Conservation (phyloP, 2,113 vertebrate genomes). For the Ptychochromis oligacanthus region DNA sequence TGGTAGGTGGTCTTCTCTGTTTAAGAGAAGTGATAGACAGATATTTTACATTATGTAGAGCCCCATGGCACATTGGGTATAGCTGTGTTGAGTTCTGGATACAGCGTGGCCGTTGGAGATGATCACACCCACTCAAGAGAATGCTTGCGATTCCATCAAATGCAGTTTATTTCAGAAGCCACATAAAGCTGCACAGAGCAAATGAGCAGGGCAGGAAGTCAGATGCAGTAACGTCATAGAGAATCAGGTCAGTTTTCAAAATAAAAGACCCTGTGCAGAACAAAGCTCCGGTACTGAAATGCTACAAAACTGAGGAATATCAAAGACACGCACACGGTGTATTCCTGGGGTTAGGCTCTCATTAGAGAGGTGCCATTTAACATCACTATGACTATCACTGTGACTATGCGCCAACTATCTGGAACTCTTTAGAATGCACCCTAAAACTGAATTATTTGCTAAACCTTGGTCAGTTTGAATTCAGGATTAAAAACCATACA, state of each 20-base stretch:
- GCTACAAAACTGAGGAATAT: no score
- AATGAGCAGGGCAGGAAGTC: neutral
- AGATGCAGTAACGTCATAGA: neutral
- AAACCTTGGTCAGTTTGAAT: neutral
- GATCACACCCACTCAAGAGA: neutral
- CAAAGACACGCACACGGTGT: neutral
- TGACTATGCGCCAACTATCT: no score
- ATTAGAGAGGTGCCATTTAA: no score
- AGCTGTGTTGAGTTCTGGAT: no score
- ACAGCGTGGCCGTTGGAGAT: no score
- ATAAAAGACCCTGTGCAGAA: neutral
- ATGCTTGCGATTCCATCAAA: neutral
- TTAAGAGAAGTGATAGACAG: neutral
- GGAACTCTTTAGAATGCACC: neutral
- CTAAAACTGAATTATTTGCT: neutral
- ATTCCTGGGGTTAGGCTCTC: neutral
- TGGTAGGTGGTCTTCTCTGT: no score
- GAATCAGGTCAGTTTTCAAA: neutral
- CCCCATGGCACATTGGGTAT: no score
- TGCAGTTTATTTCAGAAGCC: neutral
- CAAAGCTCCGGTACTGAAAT: neutral
- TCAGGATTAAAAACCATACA: neutral
- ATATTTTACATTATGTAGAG: no score
- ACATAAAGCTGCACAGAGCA: rapidly evolving
- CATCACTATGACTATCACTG: neutral